phyloP scores from a whole-genome alignment of 2,113 vertebrate species.

The Electrona antarctica region DNA sequence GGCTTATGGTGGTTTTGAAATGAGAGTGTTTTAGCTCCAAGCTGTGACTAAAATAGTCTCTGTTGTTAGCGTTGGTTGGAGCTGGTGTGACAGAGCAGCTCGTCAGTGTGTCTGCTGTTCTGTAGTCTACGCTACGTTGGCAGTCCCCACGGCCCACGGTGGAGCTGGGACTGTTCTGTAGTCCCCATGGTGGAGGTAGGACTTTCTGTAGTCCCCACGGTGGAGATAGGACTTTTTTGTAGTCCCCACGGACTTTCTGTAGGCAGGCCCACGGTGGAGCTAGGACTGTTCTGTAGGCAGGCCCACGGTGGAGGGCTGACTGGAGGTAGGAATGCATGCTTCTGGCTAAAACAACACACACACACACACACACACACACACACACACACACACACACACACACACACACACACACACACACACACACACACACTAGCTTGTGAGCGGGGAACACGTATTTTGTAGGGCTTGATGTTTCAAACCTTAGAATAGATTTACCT shows the following conservation, averaged over 20 bases:
- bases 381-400: too few relatives aligned
- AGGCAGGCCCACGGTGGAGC: too few relatives aligned
- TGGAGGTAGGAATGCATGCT: too few relatives aligned
- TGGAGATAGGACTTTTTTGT: conserved; percentile 7
- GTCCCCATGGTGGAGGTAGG: background rate
- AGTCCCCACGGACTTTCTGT: background rate
- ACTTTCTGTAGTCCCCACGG: conserved; percentile 7
- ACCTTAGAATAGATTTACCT: too few relatives aligned
- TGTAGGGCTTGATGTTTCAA: too few relatives aligned
- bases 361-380: too few relatives aligned
- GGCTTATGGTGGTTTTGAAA: conserved; percentile 31
- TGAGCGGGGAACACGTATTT: too few relatives aligned
- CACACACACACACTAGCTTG: too few relatives aligned
- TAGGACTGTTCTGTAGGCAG: too few relatives aligned
- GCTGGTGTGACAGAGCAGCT: conserved; percentile 7
- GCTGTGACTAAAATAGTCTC: background rate
- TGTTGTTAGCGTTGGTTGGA: conserved; percentile 27
- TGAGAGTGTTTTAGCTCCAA: conserved; percentile 13
- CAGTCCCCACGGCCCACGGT: background rate
- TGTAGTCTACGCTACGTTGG: conserved; percentile 6
- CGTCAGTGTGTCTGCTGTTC: conserved; percentile 19
- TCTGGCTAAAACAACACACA: too few relatives aligned
- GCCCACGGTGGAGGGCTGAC: too few relatives aligned
- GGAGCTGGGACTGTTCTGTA: conserved; percentile 11
- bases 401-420: too few relatives aligned